A percentile compares a stretch with the other conserved stretches of the same genome.
Evolutionary conservation across 2,888 invertebrate species (phyloP).

Genomic region (Tachina lurida): DNA sequence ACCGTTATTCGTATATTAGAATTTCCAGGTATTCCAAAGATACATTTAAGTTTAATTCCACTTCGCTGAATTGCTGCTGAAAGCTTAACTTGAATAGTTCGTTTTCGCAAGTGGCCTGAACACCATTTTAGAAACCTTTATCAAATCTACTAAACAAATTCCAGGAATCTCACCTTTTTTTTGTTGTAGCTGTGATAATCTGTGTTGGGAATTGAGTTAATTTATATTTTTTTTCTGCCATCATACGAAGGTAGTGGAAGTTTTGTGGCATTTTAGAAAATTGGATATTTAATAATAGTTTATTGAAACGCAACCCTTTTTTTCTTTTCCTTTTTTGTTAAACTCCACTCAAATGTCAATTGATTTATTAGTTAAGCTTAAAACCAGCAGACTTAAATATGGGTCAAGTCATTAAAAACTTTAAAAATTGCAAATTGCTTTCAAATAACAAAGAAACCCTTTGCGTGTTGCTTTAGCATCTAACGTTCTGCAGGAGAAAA

Average conservation of each 20-base stretch:
- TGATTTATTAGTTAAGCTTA: conserved; percentile 54
- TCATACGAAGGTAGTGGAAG: background rate
- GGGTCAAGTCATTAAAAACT: conserved; percentile 48
- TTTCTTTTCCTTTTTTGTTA: background rate
- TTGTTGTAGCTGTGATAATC: background rate
- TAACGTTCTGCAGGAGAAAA: conserved; percentile 11
- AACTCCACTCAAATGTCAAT: conserved; percentile 28
- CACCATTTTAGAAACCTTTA: background rate
- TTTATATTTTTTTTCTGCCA: conserved; percentile 1
- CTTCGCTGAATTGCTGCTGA: background rate
- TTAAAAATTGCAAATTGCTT: background rate
- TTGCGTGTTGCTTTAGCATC: conserved; percentile 24
- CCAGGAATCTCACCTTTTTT: conserved; percentile 24
- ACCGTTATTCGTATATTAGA: background rate
- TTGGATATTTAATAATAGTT: conserved; percentile 55
- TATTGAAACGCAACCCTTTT: conserved; percentile 64
- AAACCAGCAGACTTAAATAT: conserved; percentile 41
- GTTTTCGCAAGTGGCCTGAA: background rate
- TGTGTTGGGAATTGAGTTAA: conserved; percentile 29
- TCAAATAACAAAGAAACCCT: conserved; percentile 12
- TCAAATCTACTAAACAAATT: conserved; percentile 27
- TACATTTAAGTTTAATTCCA: background rate
- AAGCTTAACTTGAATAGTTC: background rate
- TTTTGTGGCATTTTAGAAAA: conserved; percentile 23
- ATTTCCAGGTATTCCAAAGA: background rate